Evolutionary conservation across 2,797 vertebrate genomes (phyloP), one percentile per base, ranked within the genome.

Genomic region (Chrysocyon brachyurus): DNA sequence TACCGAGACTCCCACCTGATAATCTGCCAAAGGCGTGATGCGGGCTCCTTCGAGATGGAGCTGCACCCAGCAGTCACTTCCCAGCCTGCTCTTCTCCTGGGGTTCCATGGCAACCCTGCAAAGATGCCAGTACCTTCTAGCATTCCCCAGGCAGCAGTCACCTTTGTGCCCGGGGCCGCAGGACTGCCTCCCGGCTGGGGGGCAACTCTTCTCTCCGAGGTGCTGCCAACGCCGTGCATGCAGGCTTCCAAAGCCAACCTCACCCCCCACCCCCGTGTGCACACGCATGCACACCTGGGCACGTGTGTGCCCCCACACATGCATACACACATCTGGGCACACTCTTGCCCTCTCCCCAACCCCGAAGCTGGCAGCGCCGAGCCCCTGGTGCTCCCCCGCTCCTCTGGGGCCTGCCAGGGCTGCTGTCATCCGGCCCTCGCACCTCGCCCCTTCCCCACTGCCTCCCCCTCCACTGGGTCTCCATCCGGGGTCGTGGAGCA

Each of bases 1-100:
- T 95, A 89, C 96, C 0, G 87, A 96, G 95, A 97, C 98, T 98
- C 97, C 97, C 97, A 98, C 98, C 96, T 87, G 96, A 97, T 97
- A 97, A 98, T 98, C 96, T 97, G 98, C 96, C 94, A 97, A 97
- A 98, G 97, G 97, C 79, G 54, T 98, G 97, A 98, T 63, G 52
- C 89, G 75, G 97, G 97, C 97, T 97, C 87, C 97, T 96, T 89
- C 33, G 89, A 97, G 97, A 90, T 78, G 96, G 94, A 98, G 97
- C 97, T 98, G 98, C 96, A 92, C 96, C 97, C 96, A 93, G 96
- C 97, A 98, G 98, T 97, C 98, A 88, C 77, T 98, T 98, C 91
- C 96, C 95, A 97, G 98, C 77, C 95, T 86, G 96, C 95, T 83
- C 97, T 98, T 94, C 97, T 96, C 94, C 92, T 56, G 96, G 96